phyloP scores from a whole-genome alignment of 92 coral and sea anemone species.

The Actinostola sp. region DNA sequence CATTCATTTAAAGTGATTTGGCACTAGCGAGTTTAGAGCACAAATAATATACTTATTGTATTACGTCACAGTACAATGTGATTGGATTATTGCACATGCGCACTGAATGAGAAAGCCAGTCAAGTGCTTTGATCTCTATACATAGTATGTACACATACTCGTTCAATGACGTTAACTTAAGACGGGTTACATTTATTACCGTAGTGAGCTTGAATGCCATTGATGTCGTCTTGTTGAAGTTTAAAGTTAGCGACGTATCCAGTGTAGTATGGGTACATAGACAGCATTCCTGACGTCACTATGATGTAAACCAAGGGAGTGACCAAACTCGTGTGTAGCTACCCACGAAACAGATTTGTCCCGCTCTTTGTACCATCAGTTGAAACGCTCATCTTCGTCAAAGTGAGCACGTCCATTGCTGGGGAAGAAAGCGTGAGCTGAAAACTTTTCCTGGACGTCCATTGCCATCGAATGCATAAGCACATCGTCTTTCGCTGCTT shows the following conservation, averaged over 20 bases:
- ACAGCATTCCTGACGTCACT: slow-evolving; percentile 80
- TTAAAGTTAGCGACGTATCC: slow-evolving; percentile 70
- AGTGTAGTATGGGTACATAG: slow-evolving; percentile 84
- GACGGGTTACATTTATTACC: no score
- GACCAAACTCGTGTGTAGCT: slow-evolving; percentile 94
- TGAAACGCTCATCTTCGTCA: slow-evolving; percentile 79
- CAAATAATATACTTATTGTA: no score
- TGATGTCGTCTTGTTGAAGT: slow-evolving; percentile 70
- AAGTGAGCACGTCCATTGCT: slow-evolving; percentile 85
- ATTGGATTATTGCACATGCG: no score
- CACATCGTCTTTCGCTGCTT: slow-evolving; percentile 44
- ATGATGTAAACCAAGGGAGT: slow-evolving; percentile 77
- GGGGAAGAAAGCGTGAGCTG: slow-evolving; percentile 88
- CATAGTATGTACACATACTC: background rate
- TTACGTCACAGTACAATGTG: no score
- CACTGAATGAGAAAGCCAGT: no score
- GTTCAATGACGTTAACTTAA: no score
- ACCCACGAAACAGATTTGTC: slow-evolving; percentile 83
- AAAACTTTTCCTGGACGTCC: slow-evolving; percentile 62
- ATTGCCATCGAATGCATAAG: slow-evolving; percentile 77
- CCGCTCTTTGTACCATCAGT: slow-evolving; percentile 69
- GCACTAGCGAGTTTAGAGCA: no score
- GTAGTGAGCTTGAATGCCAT: slow-evolving; percentile 73
- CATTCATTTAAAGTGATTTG: no score
- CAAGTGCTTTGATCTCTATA: background rate